Evolutionary conservation across 2,113 vertebrate species (phyloP).

Genomic region (Prinia subflava): DNA sequence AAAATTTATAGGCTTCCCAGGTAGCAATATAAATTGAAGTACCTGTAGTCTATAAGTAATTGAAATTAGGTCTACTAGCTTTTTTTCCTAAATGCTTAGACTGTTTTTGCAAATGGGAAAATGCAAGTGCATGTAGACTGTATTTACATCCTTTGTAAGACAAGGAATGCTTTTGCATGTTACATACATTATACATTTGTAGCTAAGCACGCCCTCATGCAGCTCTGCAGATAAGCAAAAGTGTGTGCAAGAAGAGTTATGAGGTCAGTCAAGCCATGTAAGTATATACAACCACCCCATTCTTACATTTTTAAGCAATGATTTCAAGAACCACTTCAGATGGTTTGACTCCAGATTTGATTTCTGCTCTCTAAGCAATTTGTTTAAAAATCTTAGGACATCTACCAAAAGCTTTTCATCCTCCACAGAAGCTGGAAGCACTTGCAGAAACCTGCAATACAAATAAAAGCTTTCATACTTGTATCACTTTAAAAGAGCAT

Average conservation of each 20-base stretch:
- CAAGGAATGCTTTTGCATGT: neutral
- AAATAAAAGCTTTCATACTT: neutral
- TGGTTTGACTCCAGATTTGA: slow-evolving; percentile 69
- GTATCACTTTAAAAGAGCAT: neutral
- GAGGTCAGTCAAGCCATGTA: neutral
- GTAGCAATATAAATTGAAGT: neutral
- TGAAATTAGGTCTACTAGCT: neutral
- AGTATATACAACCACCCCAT: neutral
- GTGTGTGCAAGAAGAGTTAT: neutral
- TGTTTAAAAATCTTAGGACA: slow-evolving; percentile 87
- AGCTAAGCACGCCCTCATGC: neutral
- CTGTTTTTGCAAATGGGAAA: neutral
- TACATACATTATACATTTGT: neutral
- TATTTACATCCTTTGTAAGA: neutral
- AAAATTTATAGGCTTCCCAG: neutral
- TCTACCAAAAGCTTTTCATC: slow-evolving; percentile 91
- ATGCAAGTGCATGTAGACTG: neutral
- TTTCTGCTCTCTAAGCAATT: slow-evolving; percentile 77
- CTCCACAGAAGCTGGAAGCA: slow-evolving; percentile 85
- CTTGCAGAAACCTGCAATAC: slow-evolving; percentile 86
- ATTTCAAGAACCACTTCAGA: slow-evolving; percentile 87
- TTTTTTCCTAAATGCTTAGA: neutral
- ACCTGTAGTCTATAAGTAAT: neutral
- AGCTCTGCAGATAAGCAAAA: neutral
- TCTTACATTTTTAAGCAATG: slow-evolving; percentile 86